Percentiles rank a stretch among this genome's conserved stretches.
Conservation (phyloP, 2,888 invertebrate genomes). For the Oscheius sp. region DNA sequence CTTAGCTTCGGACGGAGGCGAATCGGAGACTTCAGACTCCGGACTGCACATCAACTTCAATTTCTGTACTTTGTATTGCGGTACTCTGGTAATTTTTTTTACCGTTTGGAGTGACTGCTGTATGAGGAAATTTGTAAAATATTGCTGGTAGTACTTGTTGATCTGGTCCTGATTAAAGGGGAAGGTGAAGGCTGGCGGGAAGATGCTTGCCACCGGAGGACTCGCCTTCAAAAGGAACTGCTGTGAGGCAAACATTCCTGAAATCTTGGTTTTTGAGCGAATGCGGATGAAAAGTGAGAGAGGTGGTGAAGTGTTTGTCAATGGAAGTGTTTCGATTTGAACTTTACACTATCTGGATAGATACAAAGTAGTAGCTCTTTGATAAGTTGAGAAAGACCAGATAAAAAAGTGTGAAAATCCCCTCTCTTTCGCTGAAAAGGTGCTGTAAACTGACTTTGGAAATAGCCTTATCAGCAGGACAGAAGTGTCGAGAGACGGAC, state of each 20-base stretch:
- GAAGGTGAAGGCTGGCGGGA: background rate
- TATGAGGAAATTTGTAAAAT: background rate
- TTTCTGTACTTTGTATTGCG: slow-evolving; percentile 1
- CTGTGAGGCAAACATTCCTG: slow-evolving; percentile 24
- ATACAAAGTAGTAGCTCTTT: background rate
- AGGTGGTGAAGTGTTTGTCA: background rate
- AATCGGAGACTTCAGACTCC: slow-evolving; percentile 22
- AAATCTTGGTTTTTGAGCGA: background rate
- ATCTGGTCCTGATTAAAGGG: slow-evolving; percentile 5
- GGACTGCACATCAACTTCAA: slow-evolving; percentile 26
- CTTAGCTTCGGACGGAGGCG: slow-evolving; percentile 40
- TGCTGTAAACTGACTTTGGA: slow-evolving; percentile 18
- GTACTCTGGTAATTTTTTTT: background rate
- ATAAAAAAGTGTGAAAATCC: slow-evolving; percentile 18
- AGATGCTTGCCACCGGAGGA: slow-evolving; percentile 19
- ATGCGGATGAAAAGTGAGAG: background rate
- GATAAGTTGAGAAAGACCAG: background rate
- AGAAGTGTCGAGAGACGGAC: background rate
- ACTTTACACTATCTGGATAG: background rate
- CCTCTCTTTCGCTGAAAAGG: background rate
- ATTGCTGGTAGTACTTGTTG: slow-evolving; percentile 26
- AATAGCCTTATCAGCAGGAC: slow-evolving; percentile 11
- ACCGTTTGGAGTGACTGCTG: background rate
- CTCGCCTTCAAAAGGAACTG: slow-evolving; percentile 13
- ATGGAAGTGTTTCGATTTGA: too few relatives aligned